phyloP scores from a whole-genome alignment of 2,888 invertebrate genomes.

The Drosophila histrio region DNA sequence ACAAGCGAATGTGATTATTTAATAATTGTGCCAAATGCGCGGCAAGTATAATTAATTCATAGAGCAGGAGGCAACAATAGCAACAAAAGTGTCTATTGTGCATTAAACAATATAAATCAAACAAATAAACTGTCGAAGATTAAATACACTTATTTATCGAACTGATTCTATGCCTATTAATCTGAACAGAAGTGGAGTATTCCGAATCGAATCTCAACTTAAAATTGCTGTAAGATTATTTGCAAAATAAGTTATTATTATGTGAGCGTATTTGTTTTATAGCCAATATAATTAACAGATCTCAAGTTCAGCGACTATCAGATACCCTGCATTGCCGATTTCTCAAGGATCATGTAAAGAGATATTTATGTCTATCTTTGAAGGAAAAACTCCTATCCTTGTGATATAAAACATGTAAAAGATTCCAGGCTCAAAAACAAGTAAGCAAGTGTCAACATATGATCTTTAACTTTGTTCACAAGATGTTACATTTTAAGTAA shows the following conservation, averaged over 20 bases:
- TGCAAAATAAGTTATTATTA: no score
- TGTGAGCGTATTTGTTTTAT: no score
- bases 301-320: no score
- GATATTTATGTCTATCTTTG: no score
- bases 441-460: no score
- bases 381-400: no score
- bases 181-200: no score
- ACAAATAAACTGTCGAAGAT: slow-evolving; percentile 3
- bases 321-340: background rate
- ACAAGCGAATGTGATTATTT: slow-evolving; percentile 71
- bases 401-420: background rate
- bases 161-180: background rate
- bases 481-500: background rate
- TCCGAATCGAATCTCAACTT: no score
- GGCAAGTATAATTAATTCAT: slow-evolving; percentile 62
- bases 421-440: background rate
- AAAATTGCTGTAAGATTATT: no score
- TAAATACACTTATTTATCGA: slow-evolving; percentile 27
- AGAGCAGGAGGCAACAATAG: slow-evolving; percentile 30
- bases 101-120: slow-evolving; percentile 52
- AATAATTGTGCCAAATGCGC: slow-evolving; percentile 78
- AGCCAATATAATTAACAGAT: no score
- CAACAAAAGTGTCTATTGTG: slow-evolving; percentile 43
- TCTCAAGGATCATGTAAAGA: background rate
- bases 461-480: no score